Base-by-base conservation (phyloP, 2,113 vertebrate genomes). In the Hymenochirus boettgeri region DNA sequence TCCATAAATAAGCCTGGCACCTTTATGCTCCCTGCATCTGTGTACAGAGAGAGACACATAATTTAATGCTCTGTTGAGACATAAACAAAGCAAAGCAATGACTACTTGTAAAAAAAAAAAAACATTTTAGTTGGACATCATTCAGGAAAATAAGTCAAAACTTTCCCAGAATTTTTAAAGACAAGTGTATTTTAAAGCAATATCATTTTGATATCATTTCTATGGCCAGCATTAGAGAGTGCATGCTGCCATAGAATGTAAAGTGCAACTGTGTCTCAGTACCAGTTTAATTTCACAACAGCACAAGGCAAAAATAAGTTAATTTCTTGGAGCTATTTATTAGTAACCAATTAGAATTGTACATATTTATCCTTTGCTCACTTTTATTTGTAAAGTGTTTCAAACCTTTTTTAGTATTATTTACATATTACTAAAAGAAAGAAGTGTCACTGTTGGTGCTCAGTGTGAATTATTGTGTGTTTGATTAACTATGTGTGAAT, bases 1-100 rank as follows among this genome's bases (percentile, higher is more conserved):
- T 88, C 87, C 85, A 89, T 89, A 90, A 88, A 88, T 89, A 90
- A 89, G 87, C n/a, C n/a, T 86, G 86, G 86, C 85, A 89, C n/a
- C 86, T 86, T 84, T 85, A 89, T 88, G 84, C 79, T 86, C n/a
- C n/a, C 85, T 76, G 84, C 86, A 89, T 89, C 88, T 89, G 86
- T 82, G 83, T 82, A 77, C 79, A 80, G 79, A 77, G 74, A 82
- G 76, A 75, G 83, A 80, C 61, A 71, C 76, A 79, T 84, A 85
- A 87, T n/a, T 77, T 85, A 89, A 77, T 78, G 74, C 69, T 76
- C 86, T 78, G 75, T 72, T 5, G 85, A 80, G 87, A 88, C 80
- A 77, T 77, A 76, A 76, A 79, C 77, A 76, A 82, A 79, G 75
- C 80, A 78, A 80, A 82, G 39, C 2, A 78, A 85, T 62, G 75